Evolutionary conservation across 2,113 vertebrate species (phyloP).

Genomic region (Ardeotis arabs): DNA sequence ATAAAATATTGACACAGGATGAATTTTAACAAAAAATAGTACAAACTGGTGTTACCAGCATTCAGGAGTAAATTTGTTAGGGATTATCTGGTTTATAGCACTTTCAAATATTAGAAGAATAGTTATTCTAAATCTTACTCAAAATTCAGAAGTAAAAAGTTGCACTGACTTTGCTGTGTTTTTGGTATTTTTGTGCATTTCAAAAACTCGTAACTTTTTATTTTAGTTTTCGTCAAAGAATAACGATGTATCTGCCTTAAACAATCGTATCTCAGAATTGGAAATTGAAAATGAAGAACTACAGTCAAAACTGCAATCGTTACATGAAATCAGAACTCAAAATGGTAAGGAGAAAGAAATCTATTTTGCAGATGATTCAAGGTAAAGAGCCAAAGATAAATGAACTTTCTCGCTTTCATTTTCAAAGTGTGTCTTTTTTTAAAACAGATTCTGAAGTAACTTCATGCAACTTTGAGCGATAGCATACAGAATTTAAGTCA

Average conservation of each 20-base stretch:
- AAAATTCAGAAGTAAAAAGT: neutral
- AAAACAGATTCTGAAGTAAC: neutral
- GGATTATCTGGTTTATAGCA: neutral
- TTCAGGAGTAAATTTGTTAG: neutral
- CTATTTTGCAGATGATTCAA: neutral
- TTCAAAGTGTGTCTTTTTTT: neutral
- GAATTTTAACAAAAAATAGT: neutral
- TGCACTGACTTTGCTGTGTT: neutral
- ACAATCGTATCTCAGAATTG: constrained; percentile 74
- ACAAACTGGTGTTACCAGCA: neutral
- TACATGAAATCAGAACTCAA: constrained; percentile 78
- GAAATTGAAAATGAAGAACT: constrained; percentile 83
- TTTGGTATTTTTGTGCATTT: neutral
- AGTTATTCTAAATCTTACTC: neutral
- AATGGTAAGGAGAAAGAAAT: constrained; percentile 75
- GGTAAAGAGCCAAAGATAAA: neutral
- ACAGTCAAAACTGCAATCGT: constrained; percentile 79
- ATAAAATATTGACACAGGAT: neutral
- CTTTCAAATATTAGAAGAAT: neutral
- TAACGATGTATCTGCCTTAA: constrained; percentile 74
- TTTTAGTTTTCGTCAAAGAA: constrained; percentile 75
- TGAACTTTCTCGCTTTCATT: neutral
- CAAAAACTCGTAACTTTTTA: neutral
- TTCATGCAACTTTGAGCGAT: neutral
- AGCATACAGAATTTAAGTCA: neutral